Conservation (phyloP, 2,113 vertebrate genomes). For the Anarhynchus alexandrinus region DNA sequence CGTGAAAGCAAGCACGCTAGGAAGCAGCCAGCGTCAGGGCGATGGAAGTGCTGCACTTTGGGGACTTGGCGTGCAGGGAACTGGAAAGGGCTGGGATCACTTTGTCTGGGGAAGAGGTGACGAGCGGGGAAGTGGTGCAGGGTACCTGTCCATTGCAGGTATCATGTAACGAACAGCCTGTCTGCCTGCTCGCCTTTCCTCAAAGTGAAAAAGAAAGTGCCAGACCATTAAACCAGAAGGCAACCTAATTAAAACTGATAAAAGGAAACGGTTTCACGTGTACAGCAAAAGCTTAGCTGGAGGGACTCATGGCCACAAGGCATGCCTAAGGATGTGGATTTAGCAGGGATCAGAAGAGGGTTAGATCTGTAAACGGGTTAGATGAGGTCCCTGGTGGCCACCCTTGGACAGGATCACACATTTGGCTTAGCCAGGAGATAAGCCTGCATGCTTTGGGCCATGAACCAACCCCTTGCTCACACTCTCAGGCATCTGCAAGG, state of each 20-base stretch:
- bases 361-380: constrained; percentile 26
- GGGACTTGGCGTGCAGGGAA: background rate
- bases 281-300: constrained; percentile 3
- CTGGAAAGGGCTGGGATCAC: background rate
- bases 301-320: constrained; percentile 1
- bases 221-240: background rate
- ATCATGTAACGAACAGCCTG: background rate
- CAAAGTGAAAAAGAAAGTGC: background rate
- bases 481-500: background rate
- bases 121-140: background rate
- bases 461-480: background rate
- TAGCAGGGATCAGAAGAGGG: constrained; percentile 30
- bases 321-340: constrained; percentile 32
- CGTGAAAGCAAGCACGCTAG: background rate
- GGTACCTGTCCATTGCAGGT: background rate
- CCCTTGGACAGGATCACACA: background rate
- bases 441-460: background rate
- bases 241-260: constrained; percentile 38
- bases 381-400: background rate
- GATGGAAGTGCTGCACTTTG: background rate
- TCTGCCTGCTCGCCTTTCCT: background rate
- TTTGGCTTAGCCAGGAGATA: background rate
- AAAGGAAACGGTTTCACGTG: constrained; percentile 7
- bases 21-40: background rate
- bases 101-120: background rate